Percentiles rank a stretch among this genome's conserved stretches.
Conservation (phyloP, 2,113 vertebrate species). For the Deroptyus accipitrinus region DNA sequence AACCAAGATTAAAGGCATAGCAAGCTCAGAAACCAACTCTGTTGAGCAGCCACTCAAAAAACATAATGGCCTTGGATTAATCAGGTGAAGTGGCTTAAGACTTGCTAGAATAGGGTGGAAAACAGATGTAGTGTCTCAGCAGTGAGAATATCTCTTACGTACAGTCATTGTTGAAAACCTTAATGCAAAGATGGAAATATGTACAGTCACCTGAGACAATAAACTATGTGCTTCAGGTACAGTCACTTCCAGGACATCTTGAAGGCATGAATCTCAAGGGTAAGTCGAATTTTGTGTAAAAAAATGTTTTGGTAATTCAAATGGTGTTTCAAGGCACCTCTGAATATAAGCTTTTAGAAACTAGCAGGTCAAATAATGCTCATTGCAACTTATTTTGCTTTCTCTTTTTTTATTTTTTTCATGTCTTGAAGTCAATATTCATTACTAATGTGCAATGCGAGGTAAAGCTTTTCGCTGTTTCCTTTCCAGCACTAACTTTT, state of each 20-base stretch:
- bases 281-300: not conserved
- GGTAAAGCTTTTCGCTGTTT: not conserved
- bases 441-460: not conserved
- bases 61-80: not conserved
- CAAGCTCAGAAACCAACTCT: not conserved
- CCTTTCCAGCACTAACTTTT: not conserved
- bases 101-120: not conserved
- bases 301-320: not conserved
- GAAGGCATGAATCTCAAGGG: not conserved
- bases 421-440: constrained; percentile 1
- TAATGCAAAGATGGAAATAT: not conserved
- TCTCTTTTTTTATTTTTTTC: not conserved
- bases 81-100: not conserved
- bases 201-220: not conserved
- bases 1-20: not conserved
- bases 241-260: not conserved
- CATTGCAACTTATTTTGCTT: not conserved
- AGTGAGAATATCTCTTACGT: not conserved
- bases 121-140: not conserved
- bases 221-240: not conserved
- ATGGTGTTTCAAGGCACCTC: not conserved
- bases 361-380: not conserved
- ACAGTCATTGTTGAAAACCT: not conserved
- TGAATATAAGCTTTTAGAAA: not conserved
- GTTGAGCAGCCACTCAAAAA: not conserved